A percentile compares a stretch with the other conserved stretches of the same genome.
These are phyloP conservation scores for Lasioglossum pauxillum DNA, from an alignment of 2,888 invertebrate genomes.

Conservation along the genomic window DNA sequence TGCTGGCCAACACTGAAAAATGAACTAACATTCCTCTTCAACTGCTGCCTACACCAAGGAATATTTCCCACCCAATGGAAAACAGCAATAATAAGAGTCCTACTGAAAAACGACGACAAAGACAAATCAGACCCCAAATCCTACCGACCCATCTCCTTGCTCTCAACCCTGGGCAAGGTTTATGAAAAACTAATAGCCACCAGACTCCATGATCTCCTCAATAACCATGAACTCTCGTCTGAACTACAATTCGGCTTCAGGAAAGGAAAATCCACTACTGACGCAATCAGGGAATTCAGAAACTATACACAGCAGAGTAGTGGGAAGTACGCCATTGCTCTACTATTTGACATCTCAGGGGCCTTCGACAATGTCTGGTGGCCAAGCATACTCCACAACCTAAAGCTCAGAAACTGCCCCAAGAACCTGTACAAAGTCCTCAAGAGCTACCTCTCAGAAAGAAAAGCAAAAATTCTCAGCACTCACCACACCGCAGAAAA, in stretches of 20 bases:
- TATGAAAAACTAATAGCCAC: neutral
- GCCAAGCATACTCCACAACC: neutral
- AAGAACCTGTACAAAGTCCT: conserved; percentile 42
- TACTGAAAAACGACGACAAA: conserved; percentile 5
- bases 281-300: conserved; percentile 29
- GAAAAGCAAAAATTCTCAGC: conserved; percentile 8
- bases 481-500: conserved; percentile 8
- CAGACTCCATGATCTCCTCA: neutral
- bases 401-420: conserved; percentile 48
- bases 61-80: neutral
- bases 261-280: conserved; percentile 3
- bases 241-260: neutral
- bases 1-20: neutral
- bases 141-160: conserved; percentile 25
- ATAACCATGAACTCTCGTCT: neutral
- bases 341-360: conserved; percentile 57
- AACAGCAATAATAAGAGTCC: neutral
- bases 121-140: neutral
- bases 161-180: neutral
- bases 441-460: conserved; percentile 22
- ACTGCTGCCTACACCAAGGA: neutral
- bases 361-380: conserved; percentile 18
- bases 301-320: no score
- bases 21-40: neutral
- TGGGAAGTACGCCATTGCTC: neutral